A percentile compares a stretch with the other conserved stretches of the same genome.
Conservation (phyloP, 2,888 invertebrate species). For the Electrophaes corylata region DNA sequence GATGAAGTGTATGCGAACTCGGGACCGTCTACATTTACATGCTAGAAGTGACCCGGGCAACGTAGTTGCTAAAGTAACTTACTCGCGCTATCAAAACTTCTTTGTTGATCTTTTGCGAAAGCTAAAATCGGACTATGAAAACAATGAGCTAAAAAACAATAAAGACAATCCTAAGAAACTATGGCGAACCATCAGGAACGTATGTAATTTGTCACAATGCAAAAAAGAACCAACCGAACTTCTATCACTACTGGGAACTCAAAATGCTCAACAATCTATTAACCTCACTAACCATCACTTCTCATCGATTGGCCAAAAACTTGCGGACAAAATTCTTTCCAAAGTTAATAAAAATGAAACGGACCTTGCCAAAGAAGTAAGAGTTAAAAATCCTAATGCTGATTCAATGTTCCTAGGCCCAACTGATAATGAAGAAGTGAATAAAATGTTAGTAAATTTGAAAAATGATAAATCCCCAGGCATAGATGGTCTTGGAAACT, state of each 20-base stretch:
- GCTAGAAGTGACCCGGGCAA: slow-evolving; percentile 3
- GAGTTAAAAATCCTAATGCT: not conserved
- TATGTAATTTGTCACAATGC: not conserved
- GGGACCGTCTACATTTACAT: slow-evolving; percentile 7
- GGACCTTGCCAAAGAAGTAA: not conserved
- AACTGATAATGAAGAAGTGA: slow-evolving; percentile 2
- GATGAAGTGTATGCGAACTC: slow-evolving; percentile 19
- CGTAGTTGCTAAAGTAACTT: not conserved
- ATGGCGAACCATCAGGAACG: not conserved
- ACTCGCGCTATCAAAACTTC: slow-evolving; percentile 7
- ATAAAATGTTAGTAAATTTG: not conserved
- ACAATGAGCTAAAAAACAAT: not conserved
- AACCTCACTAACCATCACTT: slow-evolving; percentile 5
- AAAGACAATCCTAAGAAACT: not conserved
- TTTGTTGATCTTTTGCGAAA: slow-evolving; percentile 2
- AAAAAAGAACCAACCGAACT: slow-evolving; percentile 1
- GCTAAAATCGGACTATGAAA: slow-evolving; percentile 10
- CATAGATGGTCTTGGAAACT: slow-evolving; percentile 9
- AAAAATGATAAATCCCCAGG: slow-evolving; percentile 14
- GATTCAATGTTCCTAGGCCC: slow-evolving; percentile 11
- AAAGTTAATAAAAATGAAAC: not conserved
- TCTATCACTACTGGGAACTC: not conserved
- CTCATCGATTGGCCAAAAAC: not conserved
- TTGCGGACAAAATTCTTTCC: slow-evolving; percentile 4
- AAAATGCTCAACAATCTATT: not conserved